phyloP scores from a whole-genome alignment of 2,888 invertebrate species.

The Phaonia tiefii region DNA sequence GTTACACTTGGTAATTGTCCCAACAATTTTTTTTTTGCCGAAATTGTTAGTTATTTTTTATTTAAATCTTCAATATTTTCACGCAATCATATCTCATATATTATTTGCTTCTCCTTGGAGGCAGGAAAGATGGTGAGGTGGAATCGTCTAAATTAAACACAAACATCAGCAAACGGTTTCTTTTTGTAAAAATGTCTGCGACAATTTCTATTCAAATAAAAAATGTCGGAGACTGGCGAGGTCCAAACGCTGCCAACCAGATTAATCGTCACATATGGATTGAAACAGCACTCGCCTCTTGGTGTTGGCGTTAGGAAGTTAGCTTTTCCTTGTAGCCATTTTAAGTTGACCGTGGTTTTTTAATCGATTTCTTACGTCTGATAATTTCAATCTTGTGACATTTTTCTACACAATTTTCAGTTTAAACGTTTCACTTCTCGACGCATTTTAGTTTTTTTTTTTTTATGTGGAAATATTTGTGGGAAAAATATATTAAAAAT shows the following conservation, averaged over 20 bases:
- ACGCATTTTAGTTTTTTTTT: not conserved
- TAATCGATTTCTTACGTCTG: not conserved
- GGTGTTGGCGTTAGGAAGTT: constrained; percentile 30
- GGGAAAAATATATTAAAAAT: constrained; percentile 40
- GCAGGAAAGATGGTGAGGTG: not conserved
- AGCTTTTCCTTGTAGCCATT: constrained; percentile 18
- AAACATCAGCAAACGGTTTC: not conserved
- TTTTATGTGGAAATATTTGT: not conserved
- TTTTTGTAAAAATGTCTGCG: not conserved
- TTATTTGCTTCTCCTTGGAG: not conserved
- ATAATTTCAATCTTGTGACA: constrained; percentile 40
- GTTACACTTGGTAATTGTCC: constrained; percentile 16
- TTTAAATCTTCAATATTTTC: not conserved
- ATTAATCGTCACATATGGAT: not conserved
- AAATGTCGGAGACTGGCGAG: not conserved
- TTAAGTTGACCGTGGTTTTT: no score
- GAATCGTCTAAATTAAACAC: not conserved
- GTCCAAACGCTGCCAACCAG: not conserved
- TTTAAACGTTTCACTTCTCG: constrained; percentile 43
- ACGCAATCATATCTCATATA: not conserved
- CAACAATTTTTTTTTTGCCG: not conserved
- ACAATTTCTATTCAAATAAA: not conserved
- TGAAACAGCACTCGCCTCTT: constrained; percentile 1
- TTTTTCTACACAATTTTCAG: constrained; percentile 12
- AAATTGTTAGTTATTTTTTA: no score